Evolutionary conservation across 1,140 invertebrate genomes (phyloP).

Genomic region (Drosophila seguyi): DNA sequence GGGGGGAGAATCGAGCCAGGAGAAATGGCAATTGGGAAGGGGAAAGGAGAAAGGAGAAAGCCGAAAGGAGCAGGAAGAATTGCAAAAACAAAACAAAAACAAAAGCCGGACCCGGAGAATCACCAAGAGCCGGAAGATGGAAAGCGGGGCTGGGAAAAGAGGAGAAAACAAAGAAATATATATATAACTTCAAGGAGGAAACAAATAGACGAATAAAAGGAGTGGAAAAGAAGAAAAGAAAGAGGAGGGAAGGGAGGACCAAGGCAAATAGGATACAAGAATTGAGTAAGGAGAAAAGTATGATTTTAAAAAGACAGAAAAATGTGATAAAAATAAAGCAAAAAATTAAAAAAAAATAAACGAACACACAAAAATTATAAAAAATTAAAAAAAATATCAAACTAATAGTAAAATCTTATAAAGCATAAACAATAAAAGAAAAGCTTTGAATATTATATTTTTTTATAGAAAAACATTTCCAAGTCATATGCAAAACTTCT

Average conservation of each 20-base stretch:
- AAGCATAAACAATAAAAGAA: not conserved
- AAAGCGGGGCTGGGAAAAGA: slow-evolving; percentile 18
- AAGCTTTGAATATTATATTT: no score
- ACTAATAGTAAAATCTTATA: not conserved
- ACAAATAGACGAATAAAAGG: slow-evolving; percentile 2
- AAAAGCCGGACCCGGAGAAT: slow-evolving; percentile 32
- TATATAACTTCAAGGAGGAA: slow-evolving; percentile 4
- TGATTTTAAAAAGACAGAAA: not conserved
- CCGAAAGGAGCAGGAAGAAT: slow-evolving; percentile 12
- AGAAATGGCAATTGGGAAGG: not conserved
- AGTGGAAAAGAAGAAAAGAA: slow-evolving; percentile 7
- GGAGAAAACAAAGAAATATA: not conserved
- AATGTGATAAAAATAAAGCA: not conserved
- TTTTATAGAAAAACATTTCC: no score
- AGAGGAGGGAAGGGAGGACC: not conserved
- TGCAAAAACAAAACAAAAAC: slow-evolving; percentile 43
- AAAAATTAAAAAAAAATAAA: not conserved
- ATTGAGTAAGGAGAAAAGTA: not conserved
- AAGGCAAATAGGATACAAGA: not conserved
- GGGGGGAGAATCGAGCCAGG: not conserved
- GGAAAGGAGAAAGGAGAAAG: slow-evolving; percentile 2
- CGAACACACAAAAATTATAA: not conserved
- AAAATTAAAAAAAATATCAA: not conserved
- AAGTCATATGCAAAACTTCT: not conserved
- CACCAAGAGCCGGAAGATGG: slow-evolving; percentile 29